phyloP scores from a whole-genome alignment of 2,888 invertebrate genomes.

The Ecdyonurus torrentis region DNA sequence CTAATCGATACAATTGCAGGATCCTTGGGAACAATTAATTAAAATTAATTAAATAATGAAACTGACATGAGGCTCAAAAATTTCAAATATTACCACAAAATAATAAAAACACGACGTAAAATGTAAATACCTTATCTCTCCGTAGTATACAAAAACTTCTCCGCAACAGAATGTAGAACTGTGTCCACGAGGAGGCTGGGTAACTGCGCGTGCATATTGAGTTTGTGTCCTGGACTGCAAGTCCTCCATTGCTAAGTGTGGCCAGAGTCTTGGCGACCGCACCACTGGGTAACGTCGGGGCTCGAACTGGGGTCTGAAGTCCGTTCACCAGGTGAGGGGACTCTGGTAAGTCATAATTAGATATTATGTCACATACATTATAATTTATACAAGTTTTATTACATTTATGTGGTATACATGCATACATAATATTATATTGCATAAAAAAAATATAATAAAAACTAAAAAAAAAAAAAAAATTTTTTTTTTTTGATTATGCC shows the following conservation, averaged over 20 bases:
- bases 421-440: no score
- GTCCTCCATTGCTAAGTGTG: slow-evolving; percentile 17
- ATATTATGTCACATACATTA: no score
- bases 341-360: neutral
- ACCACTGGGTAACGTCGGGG: slow-evolving; percentile 23
- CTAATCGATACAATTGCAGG: no score
- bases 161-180: slow-evolving; percentile 24
- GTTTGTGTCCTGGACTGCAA: slow-evolving; percentile 16
- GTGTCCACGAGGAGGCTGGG: slow-evolving; percentile 38
- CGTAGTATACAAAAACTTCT: neutral
- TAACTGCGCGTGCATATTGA: slow-evolving; percentile 22
- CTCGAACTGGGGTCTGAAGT: slow-evolving; percentile 33
- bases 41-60: no score
- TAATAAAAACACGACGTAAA: no score
- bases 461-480: no score
- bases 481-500: no score
- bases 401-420: slow-evolving; percentile 8
- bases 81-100: no score
- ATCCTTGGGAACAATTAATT: no score
- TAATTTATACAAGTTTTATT: no score
- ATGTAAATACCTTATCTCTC: neutral
- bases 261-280: slow-evolving; percentile 18
- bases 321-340: slow-evolving; percentile 24
- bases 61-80: no score
- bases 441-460: no score